Base-by-base conservation (phyloP, 2,797 vertebrate genomes). In the Calcarius lapponicus region DNA sequence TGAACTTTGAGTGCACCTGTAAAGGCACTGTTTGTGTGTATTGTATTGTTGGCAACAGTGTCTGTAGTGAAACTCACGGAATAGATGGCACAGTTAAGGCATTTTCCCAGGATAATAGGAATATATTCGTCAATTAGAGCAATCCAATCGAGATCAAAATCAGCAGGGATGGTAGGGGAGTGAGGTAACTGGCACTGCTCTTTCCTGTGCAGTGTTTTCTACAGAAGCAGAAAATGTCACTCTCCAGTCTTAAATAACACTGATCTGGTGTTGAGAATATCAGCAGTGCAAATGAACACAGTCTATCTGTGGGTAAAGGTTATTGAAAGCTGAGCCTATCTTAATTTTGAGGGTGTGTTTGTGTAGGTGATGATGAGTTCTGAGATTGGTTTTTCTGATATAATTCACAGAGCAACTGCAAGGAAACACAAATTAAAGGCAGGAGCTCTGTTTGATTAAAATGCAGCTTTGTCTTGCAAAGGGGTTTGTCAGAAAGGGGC, bases 1-100 rank as follows among this genome's bases (percentile, higher is more conserved):
- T 97, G 96, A 96, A 97, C 94, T 96, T 90, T 86, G 69, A 90
- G 61, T 95, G 96, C 94, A 96, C 95, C 96, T 97, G 83, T 86
- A 86, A 90, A 94, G 93, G 80, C 62, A 28, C 90, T 91, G 86
- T 88, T 95, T 93, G 88, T 92, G 80, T 90, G 72, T 61, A 24
- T 51, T 89, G 80, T 88, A n/a, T 67, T 93, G 90, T 84, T 96
- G 95, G 92, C 92, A 95, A 86, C 66, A 21, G 75, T 7, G 8
- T 17, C 58, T 78, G 43, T 84, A 91, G 92, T 93, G 81, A 92
- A 96, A 78, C 11, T 1, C 66, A 64, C 32, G 17, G 47, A 72
- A 72, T 7, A 91, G 60, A 87, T 93, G 58, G 43, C 43, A n/a
- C 70, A 69, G 70, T 66, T 66, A 86, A 89, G 40, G 11, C 1